Percentiles rank a stretch among this genome's conserved stretches.
Evolutionary conservation across 2,888 invertebrate species (phyloP).

Genomic region (Diloba caeruleocephala): DNA sequence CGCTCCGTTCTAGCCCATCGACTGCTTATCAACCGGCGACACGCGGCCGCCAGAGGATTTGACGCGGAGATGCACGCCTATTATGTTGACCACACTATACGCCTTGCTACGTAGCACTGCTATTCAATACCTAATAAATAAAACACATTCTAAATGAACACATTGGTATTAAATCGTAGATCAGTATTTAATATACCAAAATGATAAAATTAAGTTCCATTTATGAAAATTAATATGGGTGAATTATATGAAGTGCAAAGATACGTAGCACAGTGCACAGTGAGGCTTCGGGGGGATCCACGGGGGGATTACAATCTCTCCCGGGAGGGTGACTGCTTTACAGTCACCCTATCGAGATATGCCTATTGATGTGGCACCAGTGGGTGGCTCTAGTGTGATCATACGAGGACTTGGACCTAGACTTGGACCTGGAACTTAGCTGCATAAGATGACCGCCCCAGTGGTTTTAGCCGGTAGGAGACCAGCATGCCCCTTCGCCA

Average conservation of each 20-base stretch:
- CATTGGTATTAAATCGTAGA: not conserved
- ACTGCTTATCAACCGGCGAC: conserved; percentile 82
- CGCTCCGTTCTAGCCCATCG: conserved; percentile 63
- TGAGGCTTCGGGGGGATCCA: too few species aligned
- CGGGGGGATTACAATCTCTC: too few species aligned
- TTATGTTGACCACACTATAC: conserved; percentile 67
- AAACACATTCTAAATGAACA: conserved; percentile 18
- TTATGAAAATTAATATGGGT: conserved; percentile 1
- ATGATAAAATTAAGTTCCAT: conserved; percentile 26
- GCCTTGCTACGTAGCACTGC: conserved; percentile 24
- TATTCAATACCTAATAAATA: conserved; percentile 33
- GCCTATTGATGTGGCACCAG: too few species aligned
- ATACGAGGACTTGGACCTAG: too few species aligned
- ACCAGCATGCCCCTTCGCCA: too few species aligned
- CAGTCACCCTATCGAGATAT: too few species aligned
- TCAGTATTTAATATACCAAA: conserved; percentile 1
- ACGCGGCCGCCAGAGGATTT: conserved; percentile 81
- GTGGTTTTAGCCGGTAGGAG: too few species aligned
- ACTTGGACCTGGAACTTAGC: too few species aligned
- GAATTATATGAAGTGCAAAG: not conserved
- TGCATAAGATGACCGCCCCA: too few species aligned
- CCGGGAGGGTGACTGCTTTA: too few species aligned
- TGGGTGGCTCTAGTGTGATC: too few species aligned
- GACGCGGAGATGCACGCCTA: conserved; percentile 76
- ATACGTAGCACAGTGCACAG: too few species aligned